phyloP scores from a whole-genome alignment of 2,888 invertebrate species.

The Drosophila melanosoma region DNA sequence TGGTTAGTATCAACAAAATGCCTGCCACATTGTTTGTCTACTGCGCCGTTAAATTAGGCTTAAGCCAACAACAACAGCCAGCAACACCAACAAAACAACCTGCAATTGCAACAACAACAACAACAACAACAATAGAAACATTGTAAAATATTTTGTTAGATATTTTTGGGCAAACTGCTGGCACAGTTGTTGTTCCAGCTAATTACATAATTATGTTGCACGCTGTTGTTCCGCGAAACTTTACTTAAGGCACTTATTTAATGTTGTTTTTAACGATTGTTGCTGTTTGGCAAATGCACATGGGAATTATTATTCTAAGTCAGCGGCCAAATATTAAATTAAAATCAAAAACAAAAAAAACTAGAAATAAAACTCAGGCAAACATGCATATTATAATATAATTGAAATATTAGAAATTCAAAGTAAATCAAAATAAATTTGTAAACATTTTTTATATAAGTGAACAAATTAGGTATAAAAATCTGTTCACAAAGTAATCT shows the following conservation, averaged over 20 bases:
- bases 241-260: slow-evolving; percentile 13
- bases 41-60: slow-evolving; percentile 70
- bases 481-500: neutral
- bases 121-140: slow-evolving; percentile 28
- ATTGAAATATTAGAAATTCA: neutral
- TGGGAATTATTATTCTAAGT: slow-evolving; percentile 22
- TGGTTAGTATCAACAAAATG: slow-evolving; percentile 68
- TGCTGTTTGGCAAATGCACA: slow-evolving; percentile 8
- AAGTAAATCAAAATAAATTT: neutral
- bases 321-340: slow-evolving; percentile 11
- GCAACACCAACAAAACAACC: slow-evolving; percentile 5
- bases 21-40: slow-evolving; percentile 70
- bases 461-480: neutral
- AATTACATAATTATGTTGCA: slow-evolving; percentile 67
- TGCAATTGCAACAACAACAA: slow-evolving; percentile 16
- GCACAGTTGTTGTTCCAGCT: slow-evolving; percentile 50
- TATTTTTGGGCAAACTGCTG: slow-evolving; percentile 57
- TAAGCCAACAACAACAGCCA: slow-evolving; percentile 57
- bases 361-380: neutral
- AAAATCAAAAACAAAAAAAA: neutral
- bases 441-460: neutral
- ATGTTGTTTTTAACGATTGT: slow-evolving; percentile 1
- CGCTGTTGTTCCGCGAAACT: slow-evolving; percentile 20
- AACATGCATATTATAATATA: neutral
- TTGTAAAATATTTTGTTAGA: slow-evolving; percentile 61